Conservation (phyloP, 1,140 invertebrate species). For the Diachasmimorpha longicaudata region DNA sequence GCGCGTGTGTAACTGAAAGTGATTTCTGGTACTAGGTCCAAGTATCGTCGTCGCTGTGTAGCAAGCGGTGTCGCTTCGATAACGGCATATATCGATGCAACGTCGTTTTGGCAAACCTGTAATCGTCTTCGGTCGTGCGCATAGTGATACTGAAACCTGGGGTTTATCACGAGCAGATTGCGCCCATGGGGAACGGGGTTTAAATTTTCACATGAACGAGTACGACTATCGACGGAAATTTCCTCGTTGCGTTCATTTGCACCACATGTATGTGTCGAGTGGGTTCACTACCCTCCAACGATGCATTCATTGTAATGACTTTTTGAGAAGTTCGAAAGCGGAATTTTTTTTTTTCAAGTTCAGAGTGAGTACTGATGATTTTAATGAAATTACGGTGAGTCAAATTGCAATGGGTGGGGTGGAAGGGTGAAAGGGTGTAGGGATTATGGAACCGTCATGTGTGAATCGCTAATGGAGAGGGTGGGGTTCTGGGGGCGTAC, state of each 20-base stretch:
- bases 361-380: neutral
- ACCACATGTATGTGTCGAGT: neutral
- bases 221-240: constrained; percentile 42
- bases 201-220: constrained; percentile 52
- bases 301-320: neutral
- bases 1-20: neutral
- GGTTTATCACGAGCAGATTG: constrained; percentile 35
- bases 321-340: neutral
- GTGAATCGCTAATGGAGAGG: neutral
- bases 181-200: constrained; percentile 41
- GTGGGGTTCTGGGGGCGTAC: neutral
- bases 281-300: neutral
- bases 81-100: neutral
- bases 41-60: neutral
- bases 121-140: constrained; percentile 6
- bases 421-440: neutral
- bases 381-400: neutral
- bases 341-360: neutral
- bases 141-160: constrained; percentile 27
- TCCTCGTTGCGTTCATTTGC: constrained; percentile 11
- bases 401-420: neutral
- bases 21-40: neutral
- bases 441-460: neutral
- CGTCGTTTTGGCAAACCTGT: neutral
- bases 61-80: neutral